Base-by-base conservation (phyloP, 2,888 invertebrate genomes). In the Oscheius sp. region DNA sequence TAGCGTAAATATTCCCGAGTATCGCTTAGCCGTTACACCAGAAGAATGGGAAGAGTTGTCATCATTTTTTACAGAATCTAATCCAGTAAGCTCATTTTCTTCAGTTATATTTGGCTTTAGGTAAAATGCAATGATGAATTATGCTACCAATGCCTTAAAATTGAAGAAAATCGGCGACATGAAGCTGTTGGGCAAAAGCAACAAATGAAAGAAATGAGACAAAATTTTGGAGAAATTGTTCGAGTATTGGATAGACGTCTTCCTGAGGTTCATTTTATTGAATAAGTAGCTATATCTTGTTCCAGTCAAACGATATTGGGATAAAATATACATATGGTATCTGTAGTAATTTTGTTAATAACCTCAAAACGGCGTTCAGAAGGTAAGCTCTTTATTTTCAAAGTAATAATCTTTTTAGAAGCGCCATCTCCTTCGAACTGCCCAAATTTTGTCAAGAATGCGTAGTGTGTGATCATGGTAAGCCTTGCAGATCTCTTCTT, bases 41-140 rank as follows among this genome's bases (percentile, higher is more conserved):
- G 76, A 79, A 25, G 85, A 85, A 53, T 85, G 84, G 84, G 58
- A 71, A 1, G 48, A 68, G 25, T 61, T 85, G 37, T 58, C 23
- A 0, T 31, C 15, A 0, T 72, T 72, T 31, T 78, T 78, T 46
- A 55, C 63, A 3, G 42, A 67, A 1, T 70, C 50, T n/a, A 73
- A 53, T 63, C 61, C 58, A 6, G 78, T 68, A 34, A 20, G 65
- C 53, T 8, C 1, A 25, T 65, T 37, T 6, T 57, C 8, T 52
- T 3, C 5, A 29, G 6, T 8, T 48, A 17, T n/a, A n/a, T 15
- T 12, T 3, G 12, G 4, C 10, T 57, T 25, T 27, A 68, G 68
- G 46, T 75, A n/a, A 50, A 58, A 23, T 72, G 72, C 52, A 46
- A 48, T 1, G 70, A 72, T 4, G n/a, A 48, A 0, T 23, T 61